Evolutionary conservation across 2,113 vertebrate species (phyloP), one percentile per base, ranked within the genome.

Genomic region (Campylorhamphus procurvoides): DNA sequence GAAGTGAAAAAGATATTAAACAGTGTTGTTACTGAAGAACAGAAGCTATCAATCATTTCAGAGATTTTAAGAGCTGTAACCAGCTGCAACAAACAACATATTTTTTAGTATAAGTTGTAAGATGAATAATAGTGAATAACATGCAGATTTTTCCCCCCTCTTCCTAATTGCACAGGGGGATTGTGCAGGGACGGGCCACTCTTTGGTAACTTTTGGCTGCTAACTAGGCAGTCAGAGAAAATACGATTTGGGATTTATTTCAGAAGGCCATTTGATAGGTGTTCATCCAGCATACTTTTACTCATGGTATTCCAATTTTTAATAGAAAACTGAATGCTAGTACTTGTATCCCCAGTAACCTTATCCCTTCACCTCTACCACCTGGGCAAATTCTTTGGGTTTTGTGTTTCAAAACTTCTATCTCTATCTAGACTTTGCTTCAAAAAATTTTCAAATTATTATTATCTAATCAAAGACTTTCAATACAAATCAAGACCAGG

Each of bases 1-100:
- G 58, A 89, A 79, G 19, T 68, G 64, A 75, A 75, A 94, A 84
- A 87, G 39, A 44, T 91, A 47, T 66, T 66, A 60, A 84, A 72
- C 10, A 87, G n/a, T 10, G 52, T 94, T 75, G 58, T 35, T 79
- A 28, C 44, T 55, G 62, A 90, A 87, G 44, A 91, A 79, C 1
- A 63, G 83, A 84, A 86, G 16, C 12, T 59, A 39, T 71, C 73
- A 84, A 28, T 59, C 11, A 84, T 59, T 94, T 56, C 72, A 69
- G 67, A 88, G 18, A 60, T 52, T 92, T 69, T 74, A 63, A 88
- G 33, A 84, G 50, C 39, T 93, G 35, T 55, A 59, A 71, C 7
- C 28, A 69, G 20, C n/a, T 83, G 62, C 25, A 75, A 71, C 12
- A 77, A 84, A 71, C 28, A 60, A 72, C 18, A n/a, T 23, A 28